These are phyloP conservation scores for Thymelicus lineola DNA, from an alignment of 2,888 invertebrate species.

Conservation along the genomic window DNA sequence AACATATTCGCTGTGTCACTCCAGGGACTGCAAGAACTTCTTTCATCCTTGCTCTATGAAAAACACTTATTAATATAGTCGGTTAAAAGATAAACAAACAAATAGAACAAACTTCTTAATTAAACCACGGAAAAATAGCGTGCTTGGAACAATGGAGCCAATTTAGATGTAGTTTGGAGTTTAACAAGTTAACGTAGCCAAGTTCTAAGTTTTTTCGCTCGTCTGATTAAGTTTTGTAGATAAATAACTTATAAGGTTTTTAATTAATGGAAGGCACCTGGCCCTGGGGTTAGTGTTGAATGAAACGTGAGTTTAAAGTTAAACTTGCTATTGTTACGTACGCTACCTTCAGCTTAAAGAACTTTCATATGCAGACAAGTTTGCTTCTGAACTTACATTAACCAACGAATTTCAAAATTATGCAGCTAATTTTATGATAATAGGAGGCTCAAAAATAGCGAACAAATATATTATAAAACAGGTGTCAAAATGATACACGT, in stretches of 20 bases:
- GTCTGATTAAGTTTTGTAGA: slow-evolving; percentile 9
- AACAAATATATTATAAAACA: no score
- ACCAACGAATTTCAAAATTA: no score
- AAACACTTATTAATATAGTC: slow-evolving; percentile 9
- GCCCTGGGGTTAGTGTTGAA: background rate
- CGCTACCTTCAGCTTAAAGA: background rate
- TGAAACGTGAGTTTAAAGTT: background rate
- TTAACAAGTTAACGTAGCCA: slow-evolving; percentile 5
- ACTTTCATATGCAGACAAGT: background rate
- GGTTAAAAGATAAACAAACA: background rate
- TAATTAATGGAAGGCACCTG: background rate
- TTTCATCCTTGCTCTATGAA: background rate
- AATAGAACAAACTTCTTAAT: slow-evolving; percentile 12
- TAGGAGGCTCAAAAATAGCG: no score
- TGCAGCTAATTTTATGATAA: no score
- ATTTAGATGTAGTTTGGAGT: slow-evolving; percentile 10
- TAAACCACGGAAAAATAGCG: slow-evolving; percentile 12
- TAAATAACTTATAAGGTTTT: slow-evolving; percentile 6
- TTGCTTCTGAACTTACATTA: background rate
- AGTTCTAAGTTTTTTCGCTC: background rate
- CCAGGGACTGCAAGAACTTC: no score
- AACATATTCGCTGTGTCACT: no score
- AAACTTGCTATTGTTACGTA: background rate
- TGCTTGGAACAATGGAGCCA: slow-evolving; percentile 11
- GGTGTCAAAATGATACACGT: no score